These are phyloP conservation scores for Tipula unca DNA, from an alignment of 2,888 invertebrate genomes.

Conservation along the genomic window DNA sequence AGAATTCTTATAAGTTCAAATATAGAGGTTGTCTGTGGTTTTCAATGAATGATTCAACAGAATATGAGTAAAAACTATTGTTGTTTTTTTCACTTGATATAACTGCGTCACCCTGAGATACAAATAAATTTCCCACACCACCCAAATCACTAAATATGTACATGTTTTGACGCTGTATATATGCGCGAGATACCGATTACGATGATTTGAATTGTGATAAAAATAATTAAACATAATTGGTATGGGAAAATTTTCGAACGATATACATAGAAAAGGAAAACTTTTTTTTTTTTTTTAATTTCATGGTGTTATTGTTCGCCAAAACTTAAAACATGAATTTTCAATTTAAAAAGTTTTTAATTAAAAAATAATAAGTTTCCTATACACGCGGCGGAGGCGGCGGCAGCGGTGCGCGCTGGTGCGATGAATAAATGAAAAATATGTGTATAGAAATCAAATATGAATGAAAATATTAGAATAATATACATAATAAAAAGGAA, in stretches of 20 bases:
- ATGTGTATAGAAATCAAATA: neutral
- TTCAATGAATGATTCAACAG: too few relatives aligned
- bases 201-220: neutral
- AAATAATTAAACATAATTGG: neutral
- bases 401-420: neutral
- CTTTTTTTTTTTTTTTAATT: neutral
- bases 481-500: neutral
- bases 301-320: neutral
- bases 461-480: neutral
- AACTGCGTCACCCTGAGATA: too few relatives aligned
- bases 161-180: neutral
- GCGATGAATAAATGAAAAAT: neutral
- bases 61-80: too few relatives aligned
- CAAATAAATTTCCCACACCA: too few relatives aligned
- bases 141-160: too few relatives aligned
- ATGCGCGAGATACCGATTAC: neutral
- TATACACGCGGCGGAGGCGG: too few relatives aligned
- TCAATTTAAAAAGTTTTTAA: slow-evolving; percentile 8
- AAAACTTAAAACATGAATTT: neutral
- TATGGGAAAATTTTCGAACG: neutral
- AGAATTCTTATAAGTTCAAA: too few relatives aligned
- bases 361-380: neutral
- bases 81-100: too few relatives aligned
- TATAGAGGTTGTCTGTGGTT: too few relatives aligned
- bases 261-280: neutral